Evolutionary conservation across 2,797 vertebrate genomes (phyloP).

Genomic region (Gambusia yucatana): DNA sequence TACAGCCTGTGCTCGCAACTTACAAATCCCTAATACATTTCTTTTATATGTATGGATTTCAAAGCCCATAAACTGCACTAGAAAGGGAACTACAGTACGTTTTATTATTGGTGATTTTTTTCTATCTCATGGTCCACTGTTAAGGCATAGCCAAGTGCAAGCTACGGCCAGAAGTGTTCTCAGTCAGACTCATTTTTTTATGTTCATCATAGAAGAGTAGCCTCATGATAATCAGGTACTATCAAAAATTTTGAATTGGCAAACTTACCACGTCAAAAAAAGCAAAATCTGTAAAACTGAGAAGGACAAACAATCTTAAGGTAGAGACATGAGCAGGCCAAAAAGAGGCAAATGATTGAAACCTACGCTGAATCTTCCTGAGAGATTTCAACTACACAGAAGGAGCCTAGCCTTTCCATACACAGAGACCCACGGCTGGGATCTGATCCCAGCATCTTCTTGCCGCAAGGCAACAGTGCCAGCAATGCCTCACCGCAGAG

Average conservation of each 20-base stretch:
- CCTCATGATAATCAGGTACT: background rate
- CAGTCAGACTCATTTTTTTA: background rate
- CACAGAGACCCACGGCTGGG: background rate
- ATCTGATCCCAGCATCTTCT: background rate
- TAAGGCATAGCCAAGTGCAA: background rate
- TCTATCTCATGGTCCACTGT: background rate
- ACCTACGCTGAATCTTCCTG: background rate
- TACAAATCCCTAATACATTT: conserved; percentile 1
- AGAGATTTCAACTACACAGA: background rate
- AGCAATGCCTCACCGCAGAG: background rate
- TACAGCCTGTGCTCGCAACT: background rate
- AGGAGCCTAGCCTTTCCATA: background rate
- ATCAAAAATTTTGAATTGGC: background rate
- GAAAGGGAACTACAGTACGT: background rate
- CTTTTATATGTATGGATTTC: conserved; percentile 1
- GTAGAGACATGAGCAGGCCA: background rate
- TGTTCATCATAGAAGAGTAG: background rate
- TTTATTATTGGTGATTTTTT: background rate
- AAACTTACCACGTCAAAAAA: background rate
- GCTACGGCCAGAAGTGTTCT: background rate
- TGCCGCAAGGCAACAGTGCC: background rate
- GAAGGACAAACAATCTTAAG: background rate
- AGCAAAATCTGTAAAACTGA: background rate
- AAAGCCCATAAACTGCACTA: background rate
- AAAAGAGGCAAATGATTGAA: background rate